These are phyloP conservation scores for Anoplius nigerrimus DNA, from an alignment of 2,888 invertebrate species.

Conservation along the genomic window DNA sequence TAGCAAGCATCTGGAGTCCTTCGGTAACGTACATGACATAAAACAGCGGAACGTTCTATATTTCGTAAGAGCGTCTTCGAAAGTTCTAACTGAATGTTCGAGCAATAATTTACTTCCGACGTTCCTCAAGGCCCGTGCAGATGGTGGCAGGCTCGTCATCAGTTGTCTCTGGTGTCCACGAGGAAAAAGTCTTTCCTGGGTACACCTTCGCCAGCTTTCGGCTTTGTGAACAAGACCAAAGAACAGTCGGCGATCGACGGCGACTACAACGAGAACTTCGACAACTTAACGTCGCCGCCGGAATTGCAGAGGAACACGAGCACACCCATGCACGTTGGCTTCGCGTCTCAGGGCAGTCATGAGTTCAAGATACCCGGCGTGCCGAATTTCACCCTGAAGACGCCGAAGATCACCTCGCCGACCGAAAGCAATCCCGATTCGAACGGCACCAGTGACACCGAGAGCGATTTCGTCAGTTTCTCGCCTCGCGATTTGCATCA, in stretches of 20 bases:
- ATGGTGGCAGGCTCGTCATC: constrained; percentile 41
- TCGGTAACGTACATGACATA: constrained; percentile 36
- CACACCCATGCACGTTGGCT: constrained; percentile 62
- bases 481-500: constrained; percentile 8
- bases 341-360: constrained; percentile 36
- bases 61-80: neutral
- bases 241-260: constrained; percentile 30
- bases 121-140: constrained; percentile 40
- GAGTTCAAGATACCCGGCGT: constrained; percentile 49
- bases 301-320: constrained; percentile 65
- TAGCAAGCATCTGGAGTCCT: constrained; percentile 52
- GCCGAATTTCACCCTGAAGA: constrained; percentile 57
- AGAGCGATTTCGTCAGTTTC: constrained; percentile 33
- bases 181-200: constrained; percentile 11
- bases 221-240: constrained; percentile 21
- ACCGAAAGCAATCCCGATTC: neutral
- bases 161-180: constrained; percentile 22
- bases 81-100: neutral
- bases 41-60: too few species aligned
- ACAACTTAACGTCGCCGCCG: constrained; percentile 53
- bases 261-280: constrained; percentile 44
- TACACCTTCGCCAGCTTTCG: constrained; percentile 31
- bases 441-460: constrained; percentile 7
- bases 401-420: constrained; percentile 47
- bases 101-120: neutral